Conservation (phyloP, 2,113 vertebrate species). For the Cynoglossus semilaevis region DNA sequence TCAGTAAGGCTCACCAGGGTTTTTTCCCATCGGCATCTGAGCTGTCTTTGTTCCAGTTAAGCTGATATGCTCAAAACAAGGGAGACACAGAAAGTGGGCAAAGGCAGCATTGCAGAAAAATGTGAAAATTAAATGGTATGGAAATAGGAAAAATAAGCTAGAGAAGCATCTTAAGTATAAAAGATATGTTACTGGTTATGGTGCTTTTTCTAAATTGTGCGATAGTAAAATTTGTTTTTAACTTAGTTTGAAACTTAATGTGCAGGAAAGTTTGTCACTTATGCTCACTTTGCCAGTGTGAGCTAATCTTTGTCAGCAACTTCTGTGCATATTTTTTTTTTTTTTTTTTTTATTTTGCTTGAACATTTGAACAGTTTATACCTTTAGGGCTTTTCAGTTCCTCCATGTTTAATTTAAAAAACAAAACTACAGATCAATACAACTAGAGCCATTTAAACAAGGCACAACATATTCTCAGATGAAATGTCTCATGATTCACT, state of each 20-base stretch:
- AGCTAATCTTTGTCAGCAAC: no score
- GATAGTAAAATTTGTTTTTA: conserved; percentile 38
- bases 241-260: conserved; percentile 29
- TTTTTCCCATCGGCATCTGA: conserved; percentile 12
- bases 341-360: no score
- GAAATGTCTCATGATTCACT: no score
- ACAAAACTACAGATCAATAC: no score
- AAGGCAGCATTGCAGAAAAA: conserved; percentile 6
- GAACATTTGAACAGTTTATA: no score
- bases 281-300: conserved; percentile 6
- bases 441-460: no score
- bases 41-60: conserved; percentile 15
- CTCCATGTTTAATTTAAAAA: no score
- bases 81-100: conserved; percentile 6
- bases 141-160: conserved; percentile 26
- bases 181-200: conserved; percentile 36
- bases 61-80: conserved; percentile 3
- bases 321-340: no score
- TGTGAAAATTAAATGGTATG: conserved; percentile 12
- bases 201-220: conserved; percentile 34
- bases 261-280: conserved; percentile 35
- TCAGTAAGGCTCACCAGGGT: conserved; percentile 4
- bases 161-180: conserved; percentile 5
- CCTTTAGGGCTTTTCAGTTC: no score
- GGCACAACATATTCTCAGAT: no score